Conservation (phyloP, 2,113 vertebrate genomes). For the Anoplopoma fimbria region DNA sequence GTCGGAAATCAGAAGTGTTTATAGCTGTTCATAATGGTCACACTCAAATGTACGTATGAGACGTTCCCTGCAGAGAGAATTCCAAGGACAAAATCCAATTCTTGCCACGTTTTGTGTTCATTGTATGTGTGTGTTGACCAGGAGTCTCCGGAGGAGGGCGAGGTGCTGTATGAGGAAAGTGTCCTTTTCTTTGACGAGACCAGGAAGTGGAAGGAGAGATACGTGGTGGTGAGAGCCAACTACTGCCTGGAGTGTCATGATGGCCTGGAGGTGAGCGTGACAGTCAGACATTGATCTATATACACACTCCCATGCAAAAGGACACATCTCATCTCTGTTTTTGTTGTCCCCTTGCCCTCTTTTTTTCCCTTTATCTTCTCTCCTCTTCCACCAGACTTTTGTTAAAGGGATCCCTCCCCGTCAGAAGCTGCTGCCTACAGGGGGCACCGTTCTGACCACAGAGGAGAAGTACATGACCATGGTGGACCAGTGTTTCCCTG, state of each 20-base stretch:
- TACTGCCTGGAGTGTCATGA: constrained; percentile 91
- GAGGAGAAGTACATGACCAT: constrained; percentile 89
- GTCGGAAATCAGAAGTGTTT: not conserved
- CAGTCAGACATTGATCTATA: not conserved
- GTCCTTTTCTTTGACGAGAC: constrained; percentile 86
- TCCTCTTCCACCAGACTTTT: constrained; percentile 77
- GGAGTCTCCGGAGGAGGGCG: constrained; percentile 73
- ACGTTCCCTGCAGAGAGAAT: not conserved
- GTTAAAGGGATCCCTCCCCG: constrained; percentile 84
- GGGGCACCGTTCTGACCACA: constrained; percentile 88
- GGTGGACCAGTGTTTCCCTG: constrained; percentile 90
- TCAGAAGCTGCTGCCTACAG: constrained; percentile 87
- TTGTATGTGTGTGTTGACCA: constrained; percentile 52
- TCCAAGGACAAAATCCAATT: not conserved
- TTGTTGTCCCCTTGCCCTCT: not conserved
- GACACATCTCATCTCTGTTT: not conserved
- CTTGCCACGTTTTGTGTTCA: not conserved
- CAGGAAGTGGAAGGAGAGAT: constrained; percentile 93
- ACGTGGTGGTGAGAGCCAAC: constrained; percentile 88
- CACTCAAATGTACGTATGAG: not conserved
- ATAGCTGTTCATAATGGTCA: not conserved
- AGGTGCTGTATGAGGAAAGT: constrained; percentile 85
- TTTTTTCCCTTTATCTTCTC: not conserved
- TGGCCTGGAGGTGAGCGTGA: constrained; percentile 86
- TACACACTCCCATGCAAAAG: not conserved